These are phyloP conservation scores for Scaptomyza graminum DNA, from an alignment of 1,140 invertebrate genomes.

Conservation along the genomic window DNA sequence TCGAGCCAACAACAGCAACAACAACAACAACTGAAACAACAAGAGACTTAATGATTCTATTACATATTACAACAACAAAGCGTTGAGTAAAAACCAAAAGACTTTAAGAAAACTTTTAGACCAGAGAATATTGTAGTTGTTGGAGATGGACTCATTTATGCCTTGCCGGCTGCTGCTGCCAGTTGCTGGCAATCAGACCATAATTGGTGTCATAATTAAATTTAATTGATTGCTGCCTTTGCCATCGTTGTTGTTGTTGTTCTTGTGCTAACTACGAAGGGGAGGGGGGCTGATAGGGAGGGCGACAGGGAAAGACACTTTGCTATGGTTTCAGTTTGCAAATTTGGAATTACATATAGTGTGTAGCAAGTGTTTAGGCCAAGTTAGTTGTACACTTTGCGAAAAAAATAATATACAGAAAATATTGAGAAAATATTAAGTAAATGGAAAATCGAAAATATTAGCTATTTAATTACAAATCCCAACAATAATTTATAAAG, in stretches of 20 bases:
- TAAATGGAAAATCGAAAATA: no score
- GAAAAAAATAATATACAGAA: neutral
- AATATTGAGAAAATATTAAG: no score
- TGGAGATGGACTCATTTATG: slow-evolving; percentile 42
- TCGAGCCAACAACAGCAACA: slow-evolving; percentile 5
- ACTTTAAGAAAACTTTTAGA: neutral
- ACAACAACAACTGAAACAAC: neutral
- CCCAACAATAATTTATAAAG: no score
- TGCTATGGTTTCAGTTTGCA: slow-evolving; percentile 54
- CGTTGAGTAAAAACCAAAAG: neutral
- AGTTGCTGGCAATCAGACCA: slow-evolving; percentile 67
- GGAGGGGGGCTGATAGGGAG: neutral
- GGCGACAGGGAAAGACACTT: neutral
- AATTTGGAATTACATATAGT: slow-evolving; percentile 65
- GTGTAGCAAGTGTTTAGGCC: slow-evolving; percentile 16
- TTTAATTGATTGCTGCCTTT: slow-evolving; percentile 72
- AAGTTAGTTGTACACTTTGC: neutral
- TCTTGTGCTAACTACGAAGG: slow-evolving; percentile 9
- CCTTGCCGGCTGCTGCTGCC: no score
- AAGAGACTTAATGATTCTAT: slow-evolving; percentile 72
- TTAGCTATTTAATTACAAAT: no score
- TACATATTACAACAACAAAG: slow-evolving; percentile 33
- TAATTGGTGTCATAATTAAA: slow-evolving; percentile 82
- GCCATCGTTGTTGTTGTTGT: neutral
- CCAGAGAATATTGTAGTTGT: neutral